Evolutionary conservation across 2,113 vertebrate species (phyloP).

Genomic region (Labeo catla): DNA sequence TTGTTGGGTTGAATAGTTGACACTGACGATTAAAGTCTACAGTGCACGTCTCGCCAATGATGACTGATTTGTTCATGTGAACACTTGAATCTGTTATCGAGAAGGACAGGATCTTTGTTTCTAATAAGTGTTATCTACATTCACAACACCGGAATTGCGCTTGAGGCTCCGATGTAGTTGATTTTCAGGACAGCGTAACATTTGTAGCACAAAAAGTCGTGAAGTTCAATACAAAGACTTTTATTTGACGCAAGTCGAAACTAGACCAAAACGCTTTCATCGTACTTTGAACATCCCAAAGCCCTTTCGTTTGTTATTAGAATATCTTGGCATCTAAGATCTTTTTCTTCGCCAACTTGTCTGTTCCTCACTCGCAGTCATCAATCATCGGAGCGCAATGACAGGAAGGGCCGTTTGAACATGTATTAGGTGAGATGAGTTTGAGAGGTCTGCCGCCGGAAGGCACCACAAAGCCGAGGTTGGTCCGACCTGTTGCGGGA

Average conservation of each 20-base stretch:
- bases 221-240: background rate
- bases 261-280: background rate
- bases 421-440: slow-evolving; percentile 21
- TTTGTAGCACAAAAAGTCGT: background rate
- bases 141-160: background rate
- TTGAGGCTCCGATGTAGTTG: background rate
- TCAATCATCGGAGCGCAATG: background rate
- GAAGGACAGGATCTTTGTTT: slow-evolving; percentile 34
- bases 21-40: background rate
- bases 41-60: too few relatives aligned
- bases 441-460: slow-evolving; percentile 13
- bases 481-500: slow-evolving; percentile 32
- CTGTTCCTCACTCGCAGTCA: slow-evolving; percentile 17
- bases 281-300: background rate
- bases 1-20: background rate
- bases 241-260: background rate
- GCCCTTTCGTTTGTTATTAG: slow-evolving; percentile 14
- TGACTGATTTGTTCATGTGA: slow-evolving; percentile 25
- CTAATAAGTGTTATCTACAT: slow-evolving; percentile 10
- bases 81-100: slow-evolving; percentile 32
- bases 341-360: background rate
- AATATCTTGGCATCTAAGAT: background rate
- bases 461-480: slow-evolving; percentile 13
- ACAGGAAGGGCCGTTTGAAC: slow-evolving; percentile 2
- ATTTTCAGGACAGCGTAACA: slow-evolving; percentile 18